Evolutionary conservation across 2,113 vertebrate species (phyloP).

Genomic region (Plotosus lineatus): DNA sequence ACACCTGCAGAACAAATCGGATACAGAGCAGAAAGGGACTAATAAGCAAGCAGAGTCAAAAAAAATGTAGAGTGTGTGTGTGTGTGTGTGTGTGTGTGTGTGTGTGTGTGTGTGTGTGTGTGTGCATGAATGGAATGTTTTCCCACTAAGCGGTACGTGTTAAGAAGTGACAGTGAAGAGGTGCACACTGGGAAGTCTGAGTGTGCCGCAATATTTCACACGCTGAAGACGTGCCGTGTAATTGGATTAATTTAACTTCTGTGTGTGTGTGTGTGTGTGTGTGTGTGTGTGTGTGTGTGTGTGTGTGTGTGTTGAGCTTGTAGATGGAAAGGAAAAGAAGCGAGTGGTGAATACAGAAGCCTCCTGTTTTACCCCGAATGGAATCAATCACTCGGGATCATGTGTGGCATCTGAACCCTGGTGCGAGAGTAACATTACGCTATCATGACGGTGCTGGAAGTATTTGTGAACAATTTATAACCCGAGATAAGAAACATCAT

Average conservation of each 20-base stretch:
- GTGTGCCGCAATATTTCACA: background rate
- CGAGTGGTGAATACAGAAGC: background rate
- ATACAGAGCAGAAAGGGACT: constrained; percentile 2
- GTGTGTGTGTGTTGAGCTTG: background rate
- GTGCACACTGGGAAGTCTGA: constrained; percentile 1
- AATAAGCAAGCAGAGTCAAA: background rate
- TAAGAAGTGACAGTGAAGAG: background rate
- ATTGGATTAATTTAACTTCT: constrained; percentile 7
- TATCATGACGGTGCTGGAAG: background rate
- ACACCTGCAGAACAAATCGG: constrained; percentile 19
- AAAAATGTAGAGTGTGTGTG: background rate
- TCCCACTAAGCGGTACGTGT: background rate
- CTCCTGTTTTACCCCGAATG: background rate
- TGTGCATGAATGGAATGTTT: constrained; percentile 2
- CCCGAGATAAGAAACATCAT: background rate
- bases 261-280: background rate
- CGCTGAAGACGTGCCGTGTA: background rate
- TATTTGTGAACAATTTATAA: background rate
- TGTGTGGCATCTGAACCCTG: background rate
- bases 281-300: background rate
- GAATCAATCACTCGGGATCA: background rate
- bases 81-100: background rate
- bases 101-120: background rate
- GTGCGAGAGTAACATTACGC: background rate
- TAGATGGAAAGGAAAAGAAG: background rate